Percentiles rank a stretch among this genome's conserved stretches.
phyloP scores from a whole-genome alignment of 2,797 vertebrate species.

The Falco novaeseelandiae region DNA sequence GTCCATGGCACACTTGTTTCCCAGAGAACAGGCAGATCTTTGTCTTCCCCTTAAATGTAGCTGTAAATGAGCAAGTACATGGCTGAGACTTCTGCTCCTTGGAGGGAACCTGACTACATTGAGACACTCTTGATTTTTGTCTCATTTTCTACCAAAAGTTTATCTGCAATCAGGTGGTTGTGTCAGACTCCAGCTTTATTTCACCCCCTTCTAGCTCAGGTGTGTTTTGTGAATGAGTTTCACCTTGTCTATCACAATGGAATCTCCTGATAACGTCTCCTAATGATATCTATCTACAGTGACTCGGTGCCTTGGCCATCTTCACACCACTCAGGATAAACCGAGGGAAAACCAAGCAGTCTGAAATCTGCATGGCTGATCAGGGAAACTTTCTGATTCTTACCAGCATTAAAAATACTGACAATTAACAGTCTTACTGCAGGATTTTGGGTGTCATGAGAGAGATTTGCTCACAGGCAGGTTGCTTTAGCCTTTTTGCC shows the following conservation, averaged over 20 bases:
- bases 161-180: neutral
- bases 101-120: neutral
- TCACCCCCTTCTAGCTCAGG: neutral
- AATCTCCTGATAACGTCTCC: neutral
- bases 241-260: neutral
- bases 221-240: neutral
- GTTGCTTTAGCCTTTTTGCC: neutral
- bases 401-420: neutral
- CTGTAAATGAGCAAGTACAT: neutral
- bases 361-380: neutral
- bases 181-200: neutral
- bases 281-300: rapidly evolving
- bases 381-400: neutral
- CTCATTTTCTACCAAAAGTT: neutral
- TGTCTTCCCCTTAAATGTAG: neutral
- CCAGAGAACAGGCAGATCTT: constrained; percentile 14
- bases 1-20: neutral
- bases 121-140: neutral
- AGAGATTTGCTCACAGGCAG: neutral
- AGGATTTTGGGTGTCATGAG: rapidly evolving
- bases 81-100: neutral
- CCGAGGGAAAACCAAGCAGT: neutral
- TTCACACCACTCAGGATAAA: neutral
- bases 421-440: neutral
- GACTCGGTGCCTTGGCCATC: neutral